phyloP scores from a whole-genome alignment of 2,113 vertebrate genomes.

The Nyctereutes procyonoides region DNA sequence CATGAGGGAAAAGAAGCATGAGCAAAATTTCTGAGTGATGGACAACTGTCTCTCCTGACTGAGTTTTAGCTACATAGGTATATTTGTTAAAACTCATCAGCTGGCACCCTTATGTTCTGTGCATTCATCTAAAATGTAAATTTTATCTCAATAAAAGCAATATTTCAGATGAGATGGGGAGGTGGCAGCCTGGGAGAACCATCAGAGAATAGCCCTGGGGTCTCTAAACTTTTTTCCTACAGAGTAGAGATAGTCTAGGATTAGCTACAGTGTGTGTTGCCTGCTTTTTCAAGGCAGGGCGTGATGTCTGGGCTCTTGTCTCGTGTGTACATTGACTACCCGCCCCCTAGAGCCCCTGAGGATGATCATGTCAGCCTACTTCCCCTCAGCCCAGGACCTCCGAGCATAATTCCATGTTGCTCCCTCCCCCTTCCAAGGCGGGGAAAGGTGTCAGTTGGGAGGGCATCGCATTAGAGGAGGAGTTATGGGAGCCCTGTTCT shows the following conservation, averaged over 20 bases:
- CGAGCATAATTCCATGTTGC: neutral
- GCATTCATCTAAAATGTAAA: neutral
- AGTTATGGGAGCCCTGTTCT: neutral
- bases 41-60: neutral
- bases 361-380: neutral
- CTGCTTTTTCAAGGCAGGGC: neutral
- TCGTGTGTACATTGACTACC: fast-evolving
- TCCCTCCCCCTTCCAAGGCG: too few relatives aligned
- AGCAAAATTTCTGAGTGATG: neutral
- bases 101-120: neutral
- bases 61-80: neutral
- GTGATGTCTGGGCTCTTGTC: fast-evolving
- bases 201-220: neutral
- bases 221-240: neutral
- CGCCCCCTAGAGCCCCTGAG: neutral
- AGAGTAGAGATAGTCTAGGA: neutral
- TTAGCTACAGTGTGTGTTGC: neutral
- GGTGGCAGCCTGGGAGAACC: neutral
- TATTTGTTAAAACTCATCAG: neutral
- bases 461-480: neutral
- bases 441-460: neutral
- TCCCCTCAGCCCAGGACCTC: neutral
- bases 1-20: neutral
- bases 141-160: neutral
- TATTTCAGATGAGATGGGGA: neutral